Evolutionary conservation across 2,113 vertebrate genomes (phyloP), one percentile per base, ranked within the genome.

Genomic region (Poeciliopsis turrubarensis): DNA sequence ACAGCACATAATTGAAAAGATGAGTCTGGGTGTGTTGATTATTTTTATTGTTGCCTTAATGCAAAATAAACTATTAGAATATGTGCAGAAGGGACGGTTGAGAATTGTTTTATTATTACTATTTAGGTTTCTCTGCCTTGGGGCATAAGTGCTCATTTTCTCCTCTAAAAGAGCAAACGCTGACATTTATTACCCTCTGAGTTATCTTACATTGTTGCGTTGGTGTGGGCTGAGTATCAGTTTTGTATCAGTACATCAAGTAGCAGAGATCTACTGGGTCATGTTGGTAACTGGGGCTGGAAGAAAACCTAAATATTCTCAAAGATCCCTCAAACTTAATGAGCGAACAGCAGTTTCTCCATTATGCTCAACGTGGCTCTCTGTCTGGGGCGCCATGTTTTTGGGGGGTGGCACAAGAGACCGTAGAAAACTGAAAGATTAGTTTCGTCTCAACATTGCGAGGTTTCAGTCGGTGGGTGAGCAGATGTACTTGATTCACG

Each of bases 1-100:
- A 90, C 80, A 72, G 26, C 89, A 89, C 75, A 84, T 89, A 87
- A 82, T 85, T 89, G 61, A 89, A 86, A 86, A 29, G 34, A 66
- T 67, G 22, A 75, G 72, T 76, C 44, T 47, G 78, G 88, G 68
- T 75, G 32, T 29, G 65, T 77, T 71, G 54, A 60, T 60, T 31
- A 60, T 22, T 37, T 17, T 44, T 26, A 12, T 11, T 19, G 61
- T 64, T 60, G 73, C 61, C 62, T 62, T 12, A 71, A 74, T 65
- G n/a, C 51, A 68, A 15, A 70, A 25, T 47, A 27, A 51, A 57
- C 25, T 57, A 41, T 15, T n/a, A n/a, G 51, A 57, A 57, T 57
- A 57, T 57, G 51, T 57, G n/a, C 19, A 57, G 51, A n/a, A 57
- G 51, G 25, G 10, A 19, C 44, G 1, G 44, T 19, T 19, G 25